A percentile compares a stretch with the other conserved stretches of the same genome.
Evolutionary conservation across 2,113 vertebrate genomes (phyloP).

Genomic region (Ramphastos sulfuratus): DNA sequence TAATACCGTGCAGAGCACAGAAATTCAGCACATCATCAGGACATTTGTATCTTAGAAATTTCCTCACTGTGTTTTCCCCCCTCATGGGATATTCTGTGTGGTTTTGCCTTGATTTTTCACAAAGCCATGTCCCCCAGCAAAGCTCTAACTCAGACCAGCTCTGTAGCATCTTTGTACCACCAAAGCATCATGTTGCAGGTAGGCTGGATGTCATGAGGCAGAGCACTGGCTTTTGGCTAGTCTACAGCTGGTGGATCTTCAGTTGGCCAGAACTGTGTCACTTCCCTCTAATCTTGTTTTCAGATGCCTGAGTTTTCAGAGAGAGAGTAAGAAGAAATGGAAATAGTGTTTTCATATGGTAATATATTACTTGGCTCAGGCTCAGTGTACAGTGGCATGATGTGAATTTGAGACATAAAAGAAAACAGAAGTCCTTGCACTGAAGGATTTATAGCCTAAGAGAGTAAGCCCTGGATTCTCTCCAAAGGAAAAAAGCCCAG

Average conservation of each 20-base stretch:
- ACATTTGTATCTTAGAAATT: neutral
- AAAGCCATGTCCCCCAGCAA: neutral
- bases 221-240: neutral
- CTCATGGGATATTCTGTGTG: neutral
- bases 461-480: neutral
- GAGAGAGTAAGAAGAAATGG: neutral
- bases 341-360: constrained; percentile 49
- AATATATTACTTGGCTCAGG: constrained; percentile 19
- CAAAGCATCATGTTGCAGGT: neutral
- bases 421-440: constrained; percentile 2
- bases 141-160: rapidly evolving
- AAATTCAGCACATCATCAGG: constrained; percentile 5
- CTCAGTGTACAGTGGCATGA: neutral
- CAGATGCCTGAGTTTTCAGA: neutral
- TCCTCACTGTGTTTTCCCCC: neutral
- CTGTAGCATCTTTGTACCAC: neutral
- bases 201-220: neutral
- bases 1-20: constrained; percentile 41
- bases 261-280: neutral
- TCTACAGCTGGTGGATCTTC: neutral
- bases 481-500: neutral
- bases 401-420: neutral
- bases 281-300: neutral
- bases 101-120: neutral
- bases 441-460: constrained; percentile 27